These are phyloP conservation scores for Zaprionus taronus DNA, from an alignment of 1,140 invertebrate genomes.

Conservation along the genomic window DNA sequence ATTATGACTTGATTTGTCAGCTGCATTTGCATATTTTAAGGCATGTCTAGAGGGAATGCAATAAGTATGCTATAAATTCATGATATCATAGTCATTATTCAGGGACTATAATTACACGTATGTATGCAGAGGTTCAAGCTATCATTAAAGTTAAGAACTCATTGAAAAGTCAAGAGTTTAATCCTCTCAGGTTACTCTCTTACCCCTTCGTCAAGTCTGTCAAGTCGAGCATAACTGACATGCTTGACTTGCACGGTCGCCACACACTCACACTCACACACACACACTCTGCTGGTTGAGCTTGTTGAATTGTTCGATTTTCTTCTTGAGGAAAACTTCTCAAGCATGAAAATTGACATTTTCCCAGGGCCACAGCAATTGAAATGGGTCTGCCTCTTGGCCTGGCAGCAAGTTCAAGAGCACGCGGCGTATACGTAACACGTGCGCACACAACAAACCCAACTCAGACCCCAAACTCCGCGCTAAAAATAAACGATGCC, in stretches of 20 bases:
- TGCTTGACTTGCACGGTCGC: slow-evolving; percentile 61
- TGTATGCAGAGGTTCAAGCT: neutral
- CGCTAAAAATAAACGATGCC: slow-evolving; percentile 8
- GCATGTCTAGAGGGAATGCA: neutral
- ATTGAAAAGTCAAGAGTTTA: slow-evolving; percentile 2
- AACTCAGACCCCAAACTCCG: slow-evolving; percentile 37
- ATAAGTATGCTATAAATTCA: neutral
- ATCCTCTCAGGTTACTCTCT: slow-evolving; percentile 18
- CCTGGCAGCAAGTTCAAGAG: slow-evolving; percentile 61
- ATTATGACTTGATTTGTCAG: neutral
- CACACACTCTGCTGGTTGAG: slow-evolving; percentile 31
- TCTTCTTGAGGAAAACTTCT: slow-evolving; percentile 40
- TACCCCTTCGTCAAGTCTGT: slow-evolving; percentile 42
- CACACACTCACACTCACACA: neutral
- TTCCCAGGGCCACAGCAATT: slow-evolving; percentile 16
- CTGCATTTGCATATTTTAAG: neutral
- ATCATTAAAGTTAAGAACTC: neutral
- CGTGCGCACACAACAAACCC: slow-evolving; percentile 43
- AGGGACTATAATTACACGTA: neutral
- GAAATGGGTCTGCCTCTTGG: neutral
- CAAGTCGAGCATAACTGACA: slow-evolving; percentile 69
- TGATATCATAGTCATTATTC: slow-evolving; percentile 27
- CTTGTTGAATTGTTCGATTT: slow-evolving; percentile 42
- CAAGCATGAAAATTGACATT: slow-evolving; percentile 56
- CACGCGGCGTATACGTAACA: slow-evolving; percentile 68